phyloP scores from a whole-genome alignment of 2,797 vertebrate species.

The Sebastolobus alascanus region DNA sequence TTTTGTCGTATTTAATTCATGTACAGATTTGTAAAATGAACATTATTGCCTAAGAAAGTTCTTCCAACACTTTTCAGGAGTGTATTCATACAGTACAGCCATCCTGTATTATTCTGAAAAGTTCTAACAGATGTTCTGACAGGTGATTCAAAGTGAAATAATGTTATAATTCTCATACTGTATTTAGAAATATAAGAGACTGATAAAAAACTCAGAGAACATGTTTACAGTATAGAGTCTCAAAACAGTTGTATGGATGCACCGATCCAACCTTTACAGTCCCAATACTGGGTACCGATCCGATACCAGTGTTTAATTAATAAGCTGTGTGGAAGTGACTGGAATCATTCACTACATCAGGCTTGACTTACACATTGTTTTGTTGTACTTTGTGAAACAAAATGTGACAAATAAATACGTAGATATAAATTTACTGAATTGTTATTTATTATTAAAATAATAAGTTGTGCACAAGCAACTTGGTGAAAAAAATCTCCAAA shows the following conservation, averaged over 20 bases:
- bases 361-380: too few relatives aligned
- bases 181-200: neutral
- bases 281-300: too few relatives aligned
- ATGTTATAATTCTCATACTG: neutral
- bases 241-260: neutral
- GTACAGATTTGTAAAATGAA: neutral
- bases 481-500: too few relatives aligned
- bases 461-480: too few relatives aligned
- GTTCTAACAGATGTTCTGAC: neutral
- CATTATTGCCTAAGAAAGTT: neutral
- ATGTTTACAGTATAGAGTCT: neutral
- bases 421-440: too few relatives aligned
- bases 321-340: too few relatives aligned
- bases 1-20: neutral
- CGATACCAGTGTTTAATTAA: too few relatives aligned
- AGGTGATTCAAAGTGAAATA: neutral
- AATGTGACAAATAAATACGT: too few relatives aligned
- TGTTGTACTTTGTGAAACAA: too few relatives aligned
- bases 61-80: neutral
- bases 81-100: neutral
- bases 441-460: too few relatives aligned
- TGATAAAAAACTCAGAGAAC: neutral
- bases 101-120: neutral
- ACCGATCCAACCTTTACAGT: too few relatives aligned
- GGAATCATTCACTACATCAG: too few relatives aligned